Conservation (phyloP, 2,888 invertebrate species). For the Atrina japonica region DNA sequence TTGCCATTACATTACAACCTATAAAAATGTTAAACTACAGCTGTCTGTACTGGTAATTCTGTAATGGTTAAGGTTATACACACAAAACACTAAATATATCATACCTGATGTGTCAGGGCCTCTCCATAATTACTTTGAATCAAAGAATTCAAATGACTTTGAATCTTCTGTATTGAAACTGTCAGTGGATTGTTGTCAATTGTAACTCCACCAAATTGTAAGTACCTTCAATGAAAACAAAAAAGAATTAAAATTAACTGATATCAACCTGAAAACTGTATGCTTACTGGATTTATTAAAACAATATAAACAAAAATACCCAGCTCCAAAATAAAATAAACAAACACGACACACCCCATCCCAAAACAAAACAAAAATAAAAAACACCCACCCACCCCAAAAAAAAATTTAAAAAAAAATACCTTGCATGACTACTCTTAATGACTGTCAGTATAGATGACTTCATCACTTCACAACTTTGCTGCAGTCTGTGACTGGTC, state of each 20-base stretch:
- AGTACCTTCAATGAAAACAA: slow-evolving; percentile 13
- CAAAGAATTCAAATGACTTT: slow-evolving; percentile 28
- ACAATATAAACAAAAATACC: too few species aligned
- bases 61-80: too few species aligned
- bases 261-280: not conserved
- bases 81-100: too few species aligned
- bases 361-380: too few species aligned
- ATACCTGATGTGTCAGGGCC: slow-evolving; percentile 42
- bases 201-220: slow-evolving; percentile 26
- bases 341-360: too few species aligned
- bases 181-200: slow-evolving; percentile 17
- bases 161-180: slow-evolving; percentile 23
- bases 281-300: not conserved
- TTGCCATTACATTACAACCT: too few species aligned
- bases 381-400: too few species aligned
- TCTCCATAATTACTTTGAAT: slow-evolving; percentile 25
- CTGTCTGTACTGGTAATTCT: too few species aligned
- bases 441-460: slow-evolving; percentile 67
- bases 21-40: too few species aligned
- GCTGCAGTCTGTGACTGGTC: slow-evolving; percentile 85
- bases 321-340: too few species aligned
- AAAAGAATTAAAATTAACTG: not conserved
- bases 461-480: slow-evolving; percentile 88
- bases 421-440: slow-evolving; percentile 33
- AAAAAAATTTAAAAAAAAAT: too few species aligned